Evolutionary conservation across 2,113 vertebrate species (phyloP).

Genomic region (Phainopepla nitens): DNA sequence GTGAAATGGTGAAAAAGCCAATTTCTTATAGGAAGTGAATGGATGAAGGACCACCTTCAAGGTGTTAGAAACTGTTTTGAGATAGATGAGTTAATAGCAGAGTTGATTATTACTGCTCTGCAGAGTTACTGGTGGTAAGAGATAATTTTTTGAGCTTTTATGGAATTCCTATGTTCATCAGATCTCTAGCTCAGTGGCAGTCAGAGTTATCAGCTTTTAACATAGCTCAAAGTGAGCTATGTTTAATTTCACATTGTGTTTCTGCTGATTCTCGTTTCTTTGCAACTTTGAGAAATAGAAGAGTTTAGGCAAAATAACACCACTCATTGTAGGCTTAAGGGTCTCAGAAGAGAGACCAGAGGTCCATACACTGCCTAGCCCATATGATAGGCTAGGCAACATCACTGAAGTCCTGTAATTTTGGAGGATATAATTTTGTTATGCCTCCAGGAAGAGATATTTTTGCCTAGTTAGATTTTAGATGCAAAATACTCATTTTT

Average conservation of each 20-base stretch:
- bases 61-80: neutral
- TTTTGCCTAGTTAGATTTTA: neutral
- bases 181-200: neutral
- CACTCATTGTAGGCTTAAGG: neutral
- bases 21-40: neutral
- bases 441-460: neutral
- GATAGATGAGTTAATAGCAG: neutral
- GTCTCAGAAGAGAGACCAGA: neutral
- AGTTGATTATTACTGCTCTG: neutral
- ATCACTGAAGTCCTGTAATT: neutral
- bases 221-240: neutral
- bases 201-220: neutral
- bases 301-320: neutral
- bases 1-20: neutral
- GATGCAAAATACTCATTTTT: neutral
- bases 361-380: neutral
- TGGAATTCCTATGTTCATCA: neutral
- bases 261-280: neutral
- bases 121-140: neutral
- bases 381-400: neutral
- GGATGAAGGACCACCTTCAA: neutral
- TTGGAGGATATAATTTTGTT: neutral
- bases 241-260: neutral
- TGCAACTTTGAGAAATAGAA: neutral
- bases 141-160: neutral